A percentile compares a stretch with the other conserved stretches of the same genome.
Evolutionary conservation across 2,888 invertebrate genomes (phyloP).

Genomic region (Dolichopus griseipennis): DNA sequence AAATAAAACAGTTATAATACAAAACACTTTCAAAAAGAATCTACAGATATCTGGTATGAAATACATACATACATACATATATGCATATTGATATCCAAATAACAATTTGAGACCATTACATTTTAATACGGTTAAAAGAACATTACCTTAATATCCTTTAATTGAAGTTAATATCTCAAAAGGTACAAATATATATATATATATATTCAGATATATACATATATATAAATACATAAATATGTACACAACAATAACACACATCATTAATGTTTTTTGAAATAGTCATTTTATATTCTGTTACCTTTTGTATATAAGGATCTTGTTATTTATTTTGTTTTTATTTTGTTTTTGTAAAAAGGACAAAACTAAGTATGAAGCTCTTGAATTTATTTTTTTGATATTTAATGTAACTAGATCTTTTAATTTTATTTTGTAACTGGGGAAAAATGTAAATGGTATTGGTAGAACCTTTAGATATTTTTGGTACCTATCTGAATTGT

Average conservation of each 20-base stretch:
- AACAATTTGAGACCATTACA: background rate
- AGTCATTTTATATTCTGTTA: background rate
- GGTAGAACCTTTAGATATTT: background rate
- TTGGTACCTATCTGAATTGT: background rate
- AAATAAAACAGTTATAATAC: too few relatives aligned
- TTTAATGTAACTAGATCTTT: background rate
- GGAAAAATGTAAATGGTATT: background rate
- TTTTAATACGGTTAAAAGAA: conserved; percentile 1
- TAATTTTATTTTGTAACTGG: background rate
- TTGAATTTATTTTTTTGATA: background rate
- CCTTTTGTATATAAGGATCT: background rate
- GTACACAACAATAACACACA: background rate
- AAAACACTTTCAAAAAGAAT: too few relatives aligned
- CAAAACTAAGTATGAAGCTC: too few relatives aligned
- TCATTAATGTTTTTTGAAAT: background rate
- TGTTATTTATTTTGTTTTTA: too few relatives aligned
- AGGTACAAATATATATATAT: background rate
- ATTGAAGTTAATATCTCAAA: background rate
- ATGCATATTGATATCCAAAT: background rate
- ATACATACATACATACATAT: too few relatives aligned
- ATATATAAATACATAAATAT: background rate
- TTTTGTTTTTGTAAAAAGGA: too few relatives aligned
- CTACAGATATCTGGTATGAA: too few relatives aligned
- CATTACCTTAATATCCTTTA: conserved; percentile 5
- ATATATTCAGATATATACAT: background rate